These are phyloP conservation scores for Babyrousa celebensis DNA, from an alignment of 2,797 vertebrate species.

Conservation along the genomic window DNA sequence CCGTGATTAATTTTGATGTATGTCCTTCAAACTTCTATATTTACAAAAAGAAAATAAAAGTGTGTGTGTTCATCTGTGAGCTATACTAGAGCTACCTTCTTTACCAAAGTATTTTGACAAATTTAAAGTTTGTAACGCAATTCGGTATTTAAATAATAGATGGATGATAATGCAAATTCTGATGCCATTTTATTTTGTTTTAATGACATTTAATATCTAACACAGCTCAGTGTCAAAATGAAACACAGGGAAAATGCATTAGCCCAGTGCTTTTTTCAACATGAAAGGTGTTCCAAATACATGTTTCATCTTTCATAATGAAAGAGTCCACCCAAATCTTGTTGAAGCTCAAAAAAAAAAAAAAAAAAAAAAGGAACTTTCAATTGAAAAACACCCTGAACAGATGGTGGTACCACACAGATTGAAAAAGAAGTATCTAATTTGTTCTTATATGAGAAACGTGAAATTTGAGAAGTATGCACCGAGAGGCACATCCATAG, in stretches of 20 bases:
- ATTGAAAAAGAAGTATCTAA: neutral
- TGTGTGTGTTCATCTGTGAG: neutral
- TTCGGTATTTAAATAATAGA: constrained; percentile 14
- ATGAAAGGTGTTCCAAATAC: neutral
- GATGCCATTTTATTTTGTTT: constrained; percentile 36
- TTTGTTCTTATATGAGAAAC: constrained; percentile 20
- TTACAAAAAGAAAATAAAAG: neutral
- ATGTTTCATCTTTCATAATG: neutral
- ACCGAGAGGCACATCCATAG: neutral
- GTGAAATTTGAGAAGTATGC: neutral
- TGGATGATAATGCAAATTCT: neutral
- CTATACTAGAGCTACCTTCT: neutral
- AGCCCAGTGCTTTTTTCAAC: neutral
- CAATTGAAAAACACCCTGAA: constrained; percentile 41
- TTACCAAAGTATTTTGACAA: constrained; percentile 55
- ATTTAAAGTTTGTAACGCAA: constrained; percentile 41
- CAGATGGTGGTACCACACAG: neutral
- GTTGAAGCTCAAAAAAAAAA: neutral
- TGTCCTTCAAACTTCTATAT: neutral
- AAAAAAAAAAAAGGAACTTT: neutral
- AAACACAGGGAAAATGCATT: neutral
- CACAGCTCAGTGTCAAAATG: constrained; percentile 3
- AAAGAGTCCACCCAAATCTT: constrained; percentile 56
- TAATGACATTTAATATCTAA: neutral
- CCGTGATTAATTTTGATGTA: neutral